These are phyloP conservation scores for Mesorhabditis belari DNA, from an alignment of 2,888 invertebrate species.

Conservation along the genomic window DNA sequence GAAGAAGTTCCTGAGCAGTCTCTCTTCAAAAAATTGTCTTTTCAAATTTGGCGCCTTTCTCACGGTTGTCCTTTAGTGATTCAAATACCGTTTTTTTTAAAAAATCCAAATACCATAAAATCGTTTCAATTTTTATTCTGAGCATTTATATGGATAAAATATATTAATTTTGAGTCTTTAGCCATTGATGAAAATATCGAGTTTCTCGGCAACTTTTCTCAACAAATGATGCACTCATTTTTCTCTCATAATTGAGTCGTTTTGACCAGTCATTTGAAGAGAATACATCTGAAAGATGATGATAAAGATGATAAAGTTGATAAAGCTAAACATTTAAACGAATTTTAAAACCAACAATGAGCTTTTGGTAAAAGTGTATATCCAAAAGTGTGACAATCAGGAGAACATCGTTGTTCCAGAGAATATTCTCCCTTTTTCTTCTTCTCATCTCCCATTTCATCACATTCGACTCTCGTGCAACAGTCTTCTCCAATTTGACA, in stretches of 20 bases:
- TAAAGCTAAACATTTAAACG: not conserved
- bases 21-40: no score
- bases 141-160: no score
- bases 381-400: not conserved
- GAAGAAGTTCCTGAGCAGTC: no score
- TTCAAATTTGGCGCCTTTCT: no score
- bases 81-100: no score
- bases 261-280: not conserved
- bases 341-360: not conserved
- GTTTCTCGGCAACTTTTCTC: not conserved
- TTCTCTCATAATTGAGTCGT: not conserved
- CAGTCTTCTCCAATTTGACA: not conserved
- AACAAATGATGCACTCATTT: not conserved
- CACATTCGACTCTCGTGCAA: slow-evolving; percentile 13
- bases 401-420: not conserved
- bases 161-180: no score
- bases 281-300: not conserved
- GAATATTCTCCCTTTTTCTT: slow-evolving; percentile 25
- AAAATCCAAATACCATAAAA: no score
- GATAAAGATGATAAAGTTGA: not conserved
- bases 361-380: not conserved
- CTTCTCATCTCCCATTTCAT: slow-evolving; percentile 10
- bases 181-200: not conserved
- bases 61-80: no score
- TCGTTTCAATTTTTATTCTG: no score